Conservation (phyloP, 1,140 invertebrate species). For the Anadara kagoshimensis region DNA sequence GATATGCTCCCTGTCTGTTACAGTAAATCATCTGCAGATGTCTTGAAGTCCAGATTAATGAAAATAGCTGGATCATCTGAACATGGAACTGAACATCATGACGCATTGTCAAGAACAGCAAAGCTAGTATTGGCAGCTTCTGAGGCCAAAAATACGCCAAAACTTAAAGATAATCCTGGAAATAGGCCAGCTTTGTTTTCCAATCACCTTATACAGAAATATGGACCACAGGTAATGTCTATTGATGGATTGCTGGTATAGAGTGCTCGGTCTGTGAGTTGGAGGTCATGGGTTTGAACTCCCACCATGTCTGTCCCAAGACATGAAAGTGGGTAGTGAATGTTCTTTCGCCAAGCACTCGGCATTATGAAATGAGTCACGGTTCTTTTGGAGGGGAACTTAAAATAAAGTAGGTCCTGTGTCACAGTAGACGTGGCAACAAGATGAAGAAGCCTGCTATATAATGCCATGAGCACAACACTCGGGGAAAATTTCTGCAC, state of each 20-base stretch:
- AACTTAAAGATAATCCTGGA: slow-evolving; percentile 2
- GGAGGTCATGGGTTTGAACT: no score
- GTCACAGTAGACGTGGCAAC: not conserved
- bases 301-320: no score
- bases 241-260: no score
- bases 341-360: no score
- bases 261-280: no score
- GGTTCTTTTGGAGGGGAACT: no score
- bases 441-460: not conserved
- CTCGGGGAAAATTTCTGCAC: no score
- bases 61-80: slow-evolving; percentile 58
- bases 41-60: slow-evolving; percentile 54
- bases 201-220: slow-evolving; percentile 42
- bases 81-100: slow-evolving; percentile 48
- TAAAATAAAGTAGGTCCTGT: not conserved
- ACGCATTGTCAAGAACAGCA: slow-evolving; percentile 60
- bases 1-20: not conserved
- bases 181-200: slow-evolving; percentile 46
- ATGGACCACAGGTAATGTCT: slow-evolving; percentile 44
- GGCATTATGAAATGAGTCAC: no score
- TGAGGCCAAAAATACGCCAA: slow-evolving; percentile 22
- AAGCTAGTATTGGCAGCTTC: slow-evolving; percentile 59
- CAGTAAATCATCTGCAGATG: slow-evolving; percentile 4
- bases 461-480: no score
- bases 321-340: no score